Conservation (phyloP, 2,113 vertebrate species). For the Antennarius striatus region DNA sequence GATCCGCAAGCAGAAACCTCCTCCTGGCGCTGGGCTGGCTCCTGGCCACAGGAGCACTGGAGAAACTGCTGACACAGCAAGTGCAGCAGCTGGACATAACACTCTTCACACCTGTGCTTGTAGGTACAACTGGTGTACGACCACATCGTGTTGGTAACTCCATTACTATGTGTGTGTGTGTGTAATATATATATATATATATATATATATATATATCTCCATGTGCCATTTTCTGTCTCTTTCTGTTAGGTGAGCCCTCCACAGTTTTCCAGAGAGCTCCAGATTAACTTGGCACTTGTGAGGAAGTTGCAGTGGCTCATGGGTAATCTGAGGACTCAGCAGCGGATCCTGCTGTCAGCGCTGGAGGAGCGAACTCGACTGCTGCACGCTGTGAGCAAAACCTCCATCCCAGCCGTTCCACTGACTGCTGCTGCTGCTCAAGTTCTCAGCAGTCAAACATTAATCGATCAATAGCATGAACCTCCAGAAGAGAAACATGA, state of each 20-base stretch:
- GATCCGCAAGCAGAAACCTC: constrained; percentile 67
- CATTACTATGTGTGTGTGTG: neutral
- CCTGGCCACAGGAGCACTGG: constrained; percentile 65
- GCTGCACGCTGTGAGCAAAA: constrained; percentile 68
- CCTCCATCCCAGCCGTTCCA: neutral
- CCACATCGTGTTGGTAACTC: neutral
- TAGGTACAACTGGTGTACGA: constrained; percentile 11
- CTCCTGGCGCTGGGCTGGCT: constrained; percentile 77
- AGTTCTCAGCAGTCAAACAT: no score
- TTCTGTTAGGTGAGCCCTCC: constrained; percentile 6
- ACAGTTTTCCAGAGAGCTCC: neutral
- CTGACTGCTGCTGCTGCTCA: neutral
- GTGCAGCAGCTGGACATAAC: constrained; percentile 62
- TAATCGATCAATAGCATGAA: no score
- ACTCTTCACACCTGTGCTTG: constrained; percentile 35
- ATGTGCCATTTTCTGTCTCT: neutral
- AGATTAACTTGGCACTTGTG: constrained; percentile 38
- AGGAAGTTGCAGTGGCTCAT: constrained; percentile 76
- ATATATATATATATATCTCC: neutral
- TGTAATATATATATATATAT: neutral
- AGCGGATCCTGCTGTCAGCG: constrained; percentile 67
- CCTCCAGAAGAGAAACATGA: no score
- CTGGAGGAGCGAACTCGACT: constrained; percentile 65
- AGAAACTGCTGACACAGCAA: constrained; percentile 61
- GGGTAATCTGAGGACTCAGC: constrained; percentile 67